Percentiles rank a stretch among this genome's conserved stretches.
Evolutionary conservation across 2,797 vertebrate genomes (phyloP).

Genomic region (Periparus ater): DNA sequence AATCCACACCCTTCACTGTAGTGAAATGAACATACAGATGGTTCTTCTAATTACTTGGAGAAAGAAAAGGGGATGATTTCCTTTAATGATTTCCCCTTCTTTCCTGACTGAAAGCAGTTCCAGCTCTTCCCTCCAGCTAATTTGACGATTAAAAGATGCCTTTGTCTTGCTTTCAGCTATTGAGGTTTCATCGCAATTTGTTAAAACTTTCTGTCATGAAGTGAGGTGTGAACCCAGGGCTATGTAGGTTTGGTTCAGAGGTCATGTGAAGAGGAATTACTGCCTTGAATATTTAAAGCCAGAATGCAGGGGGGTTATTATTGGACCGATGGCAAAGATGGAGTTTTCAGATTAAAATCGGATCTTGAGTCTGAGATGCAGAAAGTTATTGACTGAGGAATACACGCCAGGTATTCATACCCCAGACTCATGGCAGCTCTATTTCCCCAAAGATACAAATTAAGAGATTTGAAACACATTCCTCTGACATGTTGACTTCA

Average conservation of each 20-base stretch:
- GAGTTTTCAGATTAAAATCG: not conserved
- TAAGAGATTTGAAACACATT: not conserved
- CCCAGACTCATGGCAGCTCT: not conserved
- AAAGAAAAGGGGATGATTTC: slow-evolving; percentile 61
- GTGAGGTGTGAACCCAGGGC: slow-evolving; percentile 11
- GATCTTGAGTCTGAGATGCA: not conserved
- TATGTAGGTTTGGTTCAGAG: slow-evolving; percentile 8
- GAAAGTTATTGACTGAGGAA: not conserved
- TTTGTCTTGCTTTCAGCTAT: slow-evolving; percentile 66
- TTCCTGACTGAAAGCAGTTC: slow-evolving; percentile 37
- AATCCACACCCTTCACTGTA: slow-evolving; percentile 54
- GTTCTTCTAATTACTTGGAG: slow-evolving; percentile 64
- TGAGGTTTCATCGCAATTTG: slow-evolving; percentile 25
- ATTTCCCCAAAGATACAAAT: not conserved
- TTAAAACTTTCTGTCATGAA: slow-evolving; percentile 1
- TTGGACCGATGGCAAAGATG: not conserved
- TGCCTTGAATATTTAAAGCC: not conserved
- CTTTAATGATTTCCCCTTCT: slow-evolving; percentile 65
- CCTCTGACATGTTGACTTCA: not conserved
- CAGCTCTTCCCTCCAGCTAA: slow-evolving; percentile 59
- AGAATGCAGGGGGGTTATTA: not conserved
- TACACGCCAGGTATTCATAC: not conserved
- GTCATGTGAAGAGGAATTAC: slow-evolving; percentile 39
- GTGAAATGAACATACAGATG: slow-evolving; percentile 60
- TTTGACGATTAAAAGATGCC: slow-evolving; percentile 44